Conservation (phyloP, 1,140 invertebrate genomes). For the Rhopalosiphum maidis region DNA sequence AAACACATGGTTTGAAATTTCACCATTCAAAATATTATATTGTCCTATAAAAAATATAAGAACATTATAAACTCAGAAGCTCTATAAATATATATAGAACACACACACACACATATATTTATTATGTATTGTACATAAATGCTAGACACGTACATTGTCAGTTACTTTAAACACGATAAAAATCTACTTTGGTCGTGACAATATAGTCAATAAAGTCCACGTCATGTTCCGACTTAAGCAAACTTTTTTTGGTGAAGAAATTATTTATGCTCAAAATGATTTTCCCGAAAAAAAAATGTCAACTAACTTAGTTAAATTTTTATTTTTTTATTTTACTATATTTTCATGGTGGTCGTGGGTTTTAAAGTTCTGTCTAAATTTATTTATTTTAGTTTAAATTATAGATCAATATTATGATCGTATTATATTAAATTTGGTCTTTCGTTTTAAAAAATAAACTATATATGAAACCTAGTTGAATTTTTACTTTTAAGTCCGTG, state of each 20-base stretch:
- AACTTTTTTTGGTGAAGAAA: not conserved
- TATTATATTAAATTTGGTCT: not conserved
- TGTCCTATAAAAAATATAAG: not conserved
- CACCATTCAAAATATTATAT: conserved; percentile 17
- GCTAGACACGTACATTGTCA: conserved; percentile 18
- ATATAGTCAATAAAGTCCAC: not conserved
- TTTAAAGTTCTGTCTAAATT: not conserved
- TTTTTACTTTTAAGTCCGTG: not conserved
- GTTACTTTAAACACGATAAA: conserved; percentile 38
- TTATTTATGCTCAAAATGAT: not conserved
- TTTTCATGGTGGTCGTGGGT: not conserved
- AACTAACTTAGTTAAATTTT: not conserved
- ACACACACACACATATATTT: not conserved
- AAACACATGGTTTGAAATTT: not conserved
- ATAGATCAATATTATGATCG: not conserved
- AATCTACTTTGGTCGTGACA: conserved; percentile 16
- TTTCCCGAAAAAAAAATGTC: not conserved
- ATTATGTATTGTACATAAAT: not conserved
- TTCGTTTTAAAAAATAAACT: not conserved
- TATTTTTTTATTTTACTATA: not conserved
- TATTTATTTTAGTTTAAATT: not conserved
- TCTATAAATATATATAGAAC: not conserved
- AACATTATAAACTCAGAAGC: not conserved
- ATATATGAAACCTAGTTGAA: not conserved
- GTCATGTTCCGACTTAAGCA: not conserved